Evolutionary conservation across 2,888 invertebrate genomes (phyloP).

Genomic region (Drosophila conformis): DNA sequence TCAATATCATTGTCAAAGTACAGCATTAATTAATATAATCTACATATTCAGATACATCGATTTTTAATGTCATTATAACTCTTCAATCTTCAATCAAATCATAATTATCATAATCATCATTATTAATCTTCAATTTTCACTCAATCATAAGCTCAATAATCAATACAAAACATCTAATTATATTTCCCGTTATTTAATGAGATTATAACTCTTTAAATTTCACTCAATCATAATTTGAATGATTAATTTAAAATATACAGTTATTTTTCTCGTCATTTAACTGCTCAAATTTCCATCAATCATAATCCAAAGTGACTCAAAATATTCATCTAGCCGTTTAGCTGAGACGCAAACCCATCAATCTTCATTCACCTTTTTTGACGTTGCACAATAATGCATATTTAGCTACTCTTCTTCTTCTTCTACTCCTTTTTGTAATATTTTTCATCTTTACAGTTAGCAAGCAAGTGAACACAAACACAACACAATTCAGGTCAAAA

Average conservation of each 20-base stretch:
- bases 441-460: conserved; percentile 10
- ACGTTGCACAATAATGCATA: conserved; percentile 10
- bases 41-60: no score
- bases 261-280: not conserved
- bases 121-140: not conserved
- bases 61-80: no score
- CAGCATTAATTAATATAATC: rapidly evolving
- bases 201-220: not conserved
- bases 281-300: not conserved
- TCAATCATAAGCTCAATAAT: not conserved
- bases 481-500: conserved; percentile 56
- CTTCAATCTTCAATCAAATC: not conserved
- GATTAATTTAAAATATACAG: not conserved
- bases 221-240: not conserved
- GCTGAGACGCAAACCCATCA: conserved; percentile 20
- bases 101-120: not conserved
- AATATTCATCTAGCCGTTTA: not conserved
- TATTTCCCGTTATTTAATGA: rapidly evolving
- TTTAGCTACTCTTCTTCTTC: not conserved
- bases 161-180: rapidly evolving
- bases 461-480: conserved; percentile 1
- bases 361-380: conserved; percentile 25
- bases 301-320: not conserved
- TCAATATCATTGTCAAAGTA: not conserved
- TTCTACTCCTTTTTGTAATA: not conserved